Evolutionary conservation across 2,888 invertebrate genomes (phyloP).

Genomic region (Osmoderma eremita): DNA sequence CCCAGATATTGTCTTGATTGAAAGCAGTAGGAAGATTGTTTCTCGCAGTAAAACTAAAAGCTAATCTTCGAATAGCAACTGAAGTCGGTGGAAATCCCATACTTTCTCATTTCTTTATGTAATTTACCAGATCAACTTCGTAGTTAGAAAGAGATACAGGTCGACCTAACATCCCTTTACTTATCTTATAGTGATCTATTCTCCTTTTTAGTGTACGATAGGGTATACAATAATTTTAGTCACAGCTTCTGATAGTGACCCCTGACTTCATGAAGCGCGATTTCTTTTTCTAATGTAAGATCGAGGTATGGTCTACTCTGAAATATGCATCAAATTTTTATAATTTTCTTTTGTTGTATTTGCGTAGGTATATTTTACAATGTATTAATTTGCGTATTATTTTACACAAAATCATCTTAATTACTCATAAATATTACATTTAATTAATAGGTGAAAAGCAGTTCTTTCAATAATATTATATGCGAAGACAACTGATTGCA

Average conservation of each 20-base stretch:
- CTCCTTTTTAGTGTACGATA: background rate
- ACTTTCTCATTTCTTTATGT: background rate
- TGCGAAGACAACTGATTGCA: background rate
- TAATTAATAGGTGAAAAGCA: background rate
- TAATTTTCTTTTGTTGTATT: too few species aligned
- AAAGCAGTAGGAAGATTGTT: too few species aligned
- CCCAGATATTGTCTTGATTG: too few species aligned
- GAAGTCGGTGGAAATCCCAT: background rate
- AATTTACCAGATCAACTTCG: background rate
- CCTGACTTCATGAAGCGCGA: conserved; percentile 1
- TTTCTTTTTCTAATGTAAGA: background rate
- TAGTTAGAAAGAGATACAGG: background rate
- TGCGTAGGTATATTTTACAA: too few species aligned
- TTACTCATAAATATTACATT: background rate
- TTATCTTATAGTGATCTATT: background rate
- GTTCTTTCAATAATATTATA: background rate
- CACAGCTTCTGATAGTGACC: background rate
- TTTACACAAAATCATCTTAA: too few species aligned
- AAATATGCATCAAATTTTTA: too few species aligned
- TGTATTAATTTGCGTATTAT: too few species aligned
- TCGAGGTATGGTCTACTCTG: background rate
- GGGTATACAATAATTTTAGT: background rate
- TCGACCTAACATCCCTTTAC: background rate
- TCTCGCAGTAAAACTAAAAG: too few species aligned
- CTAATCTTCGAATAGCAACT: background rate